Percentiles rank a stretch among this genome's conserved stretches.
Conservation (phyloP, 2,888 invertebrate genomes). For the Nasonovia ribisnigri region DNA sequence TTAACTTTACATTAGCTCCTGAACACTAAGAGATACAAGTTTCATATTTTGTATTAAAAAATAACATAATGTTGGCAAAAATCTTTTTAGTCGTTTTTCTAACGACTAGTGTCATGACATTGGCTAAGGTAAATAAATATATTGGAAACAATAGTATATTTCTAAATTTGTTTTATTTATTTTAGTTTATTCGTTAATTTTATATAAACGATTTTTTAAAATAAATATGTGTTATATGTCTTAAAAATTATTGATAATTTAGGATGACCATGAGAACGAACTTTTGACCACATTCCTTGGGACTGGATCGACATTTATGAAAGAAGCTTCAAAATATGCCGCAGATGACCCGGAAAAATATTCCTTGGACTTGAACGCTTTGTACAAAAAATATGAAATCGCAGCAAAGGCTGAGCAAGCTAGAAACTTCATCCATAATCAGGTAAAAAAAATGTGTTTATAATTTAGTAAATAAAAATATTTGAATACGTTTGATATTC, state of each 20-base stretch:
- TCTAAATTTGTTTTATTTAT: not conserved
- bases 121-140: constrained; percentile 21
- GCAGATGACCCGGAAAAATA: constrained; percentile 34
- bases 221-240: not conserved
- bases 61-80: constrained; percentile 45
- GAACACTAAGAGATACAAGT: constrained; percentile 9
- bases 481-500: not conserved
- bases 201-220: not conserved
- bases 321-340: not conserved
- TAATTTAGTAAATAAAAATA: not conserved
- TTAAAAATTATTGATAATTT: not conserved
- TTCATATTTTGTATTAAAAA: constrained; percentile 21
- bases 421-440: not conserved
- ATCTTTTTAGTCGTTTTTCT: constrained; percentile 27
- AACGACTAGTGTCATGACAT: not conserved
- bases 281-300: not conserved
- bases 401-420: constrained; percentile 5
- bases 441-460: not conserved
- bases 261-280: constrained; percentile 38
- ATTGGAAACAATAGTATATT: not conserved
- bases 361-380: constrained; percentile 30
- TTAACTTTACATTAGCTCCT: constrained; percentile 34
- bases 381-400: constrained; percentile 57
- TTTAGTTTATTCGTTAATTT: not conserved
- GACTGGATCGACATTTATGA: not conserved